Evolutionary conservation across 2,888 invertebrate species (phyloP), one percentile per base, ranked within the genome.

Genomic region (Melanotus villosus): DNA sequence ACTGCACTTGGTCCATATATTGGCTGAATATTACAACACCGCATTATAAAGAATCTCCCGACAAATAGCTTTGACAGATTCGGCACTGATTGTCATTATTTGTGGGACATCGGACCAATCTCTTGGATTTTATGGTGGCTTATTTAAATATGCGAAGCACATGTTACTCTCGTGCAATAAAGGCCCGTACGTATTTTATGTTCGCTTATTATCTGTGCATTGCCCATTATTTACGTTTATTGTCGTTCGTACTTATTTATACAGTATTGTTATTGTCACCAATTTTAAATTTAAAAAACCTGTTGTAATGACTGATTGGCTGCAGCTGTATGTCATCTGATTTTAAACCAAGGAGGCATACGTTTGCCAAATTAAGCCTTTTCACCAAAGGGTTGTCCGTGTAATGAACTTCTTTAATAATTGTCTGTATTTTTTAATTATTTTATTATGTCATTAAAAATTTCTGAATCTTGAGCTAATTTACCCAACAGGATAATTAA

Each of bases 51-150:
- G 26, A 45, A 60, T 32, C 26, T 38, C 21, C 30, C 45, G 60
- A 60, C 60, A 60, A 60, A 60, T 60, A 41, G 60, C 60, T 60
- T 16, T 47, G 60, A 60, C 60, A 60, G 60, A 45, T 60, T 60
- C 19, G 60, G 60, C 45, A 45, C 60, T 60, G 60, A 60, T 60
- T 60, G 60, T 60, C 45, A 45, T 60, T 60, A 60, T 60, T 60
- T 60, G 60, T 60, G 43, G 60, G 32, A 45, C 60, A 16, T 18
- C n/a, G 45, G 45, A 14, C 60, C 43, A 23, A 60, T 60, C 60
- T 60, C 16, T 5, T 6, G 14, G 45, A 45, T 60, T 60, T 60
- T 45, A 32, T 38, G 12, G 50, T 41, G 60, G 43, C 60, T 60
- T 45, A 14, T 12, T 32, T 32, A 60, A 21, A 41, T 60, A 60